Conservation (phyloP, 2,888 invertebrate genomes). For the Sminthurides aquaticus region DNA sequence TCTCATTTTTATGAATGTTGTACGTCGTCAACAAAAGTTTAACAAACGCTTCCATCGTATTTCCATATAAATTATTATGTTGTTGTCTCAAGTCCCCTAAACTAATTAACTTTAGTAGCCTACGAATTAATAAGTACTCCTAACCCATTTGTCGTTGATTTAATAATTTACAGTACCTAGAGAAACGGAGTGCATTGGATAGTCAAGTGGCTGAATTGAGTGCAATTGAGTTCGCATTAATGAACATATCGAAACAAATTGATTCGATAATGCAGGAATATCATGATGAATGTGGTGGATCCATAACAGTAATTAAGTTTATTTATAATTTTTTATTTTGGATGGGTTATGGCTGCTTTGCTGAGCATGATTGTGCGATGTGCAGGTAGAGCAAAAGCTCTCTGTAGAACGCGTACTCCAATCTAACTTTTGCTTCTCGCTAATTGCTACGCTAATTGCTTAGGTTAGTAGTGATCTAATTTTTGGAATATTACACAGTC, state of each 20-base stretch:
- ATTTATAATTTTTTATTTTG: not conserved
- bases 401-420: no score
- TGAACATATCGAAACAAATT: constrained; percentile 18
- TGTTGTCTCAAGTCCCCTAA: no score
- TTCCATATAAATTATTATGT: no score
- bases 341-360: not conserved
- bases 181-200: constrained; percentile 17
- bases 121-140: no score
- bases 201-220: constrained; percentile 19
- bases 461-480: no score
- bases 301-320: constrained; percentile 10
- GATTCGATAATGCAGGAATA: constrained; percentile 19
- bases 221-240: constrained; percentile 15
- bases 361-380: not conserved
- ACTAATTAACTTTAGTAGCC: no score
- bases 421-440: no score
- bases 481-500: constrained; percentile 6
- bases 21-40: no score
- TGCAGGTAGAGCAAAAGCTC: no score
- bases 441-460: no score
- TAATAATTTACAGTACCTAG: constrained; percentile 12
- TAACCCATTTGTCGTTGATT: not conserved
- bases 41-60: no score
- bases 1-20: no score
- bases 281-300: constrained; percentile 20